Conservation (phyloP, 2,888 invertebrate genomes). For the Himalopsyche japonica region DNA sequence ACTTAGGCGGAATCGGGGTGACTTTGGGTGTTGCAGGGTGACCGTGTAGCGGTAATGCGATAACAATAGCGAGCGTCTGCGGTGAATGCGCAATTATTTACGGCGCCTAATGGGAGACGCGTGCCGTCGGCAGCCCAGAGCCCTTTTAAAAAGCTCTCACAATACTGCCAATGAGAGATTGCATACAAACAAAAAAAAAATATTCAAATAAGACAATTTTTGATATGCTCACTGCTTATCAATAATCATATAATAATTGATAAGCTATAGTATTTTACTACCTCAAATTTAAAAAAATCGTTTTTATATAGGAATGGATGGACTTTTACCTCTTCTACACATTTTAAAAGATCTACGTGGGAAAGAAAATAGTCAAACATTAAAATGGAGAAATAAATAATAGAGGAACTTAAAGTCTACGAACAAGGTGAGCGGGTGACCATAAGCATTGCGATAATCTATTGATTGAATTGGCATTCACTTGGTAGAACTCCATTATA, state of each 20-base stretch:
- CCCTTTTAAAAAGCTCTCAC: not conserved
- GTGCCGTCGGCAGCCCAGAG: constrained; percentile 23
- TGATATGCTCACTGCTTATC: not conserved
- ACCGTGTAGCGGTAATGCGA: constrained; percentile 33
- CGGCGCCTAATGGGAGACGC: constrained; percentile 38
- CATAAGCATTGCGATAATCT: no score
- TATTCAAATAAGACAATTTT: not conserved
- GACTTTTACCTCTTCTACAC: no score
- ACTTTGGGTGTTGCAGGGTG: not conserved
- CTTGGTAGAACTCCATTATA: no score
- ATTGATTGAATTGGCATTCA: no score
- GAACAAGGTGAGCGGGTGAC: no score
- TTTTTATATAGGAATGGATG: no score
- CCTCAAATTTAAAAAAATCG: no score
- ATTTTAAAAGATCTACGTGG: no score
- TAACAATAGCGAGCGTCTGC: constrained; percentile 38
- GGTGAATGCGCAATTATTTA: constrained; percentile 40
- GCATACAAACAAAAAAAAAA: not conserved
- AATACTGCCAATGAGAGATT: not conserved
- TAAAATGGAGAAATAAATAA: no score
- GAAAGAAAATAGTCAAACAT: no score
- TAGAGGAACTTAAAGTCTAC: no score
- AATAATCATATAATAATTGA: not conserved
- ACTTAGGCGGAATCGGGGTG: constrained; percentile 5
- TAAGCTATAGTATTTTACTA: no score